Base-by-base conservation (phyloP, 2,888 invertebrate species). In the Xiphydria camelus region DNA sequence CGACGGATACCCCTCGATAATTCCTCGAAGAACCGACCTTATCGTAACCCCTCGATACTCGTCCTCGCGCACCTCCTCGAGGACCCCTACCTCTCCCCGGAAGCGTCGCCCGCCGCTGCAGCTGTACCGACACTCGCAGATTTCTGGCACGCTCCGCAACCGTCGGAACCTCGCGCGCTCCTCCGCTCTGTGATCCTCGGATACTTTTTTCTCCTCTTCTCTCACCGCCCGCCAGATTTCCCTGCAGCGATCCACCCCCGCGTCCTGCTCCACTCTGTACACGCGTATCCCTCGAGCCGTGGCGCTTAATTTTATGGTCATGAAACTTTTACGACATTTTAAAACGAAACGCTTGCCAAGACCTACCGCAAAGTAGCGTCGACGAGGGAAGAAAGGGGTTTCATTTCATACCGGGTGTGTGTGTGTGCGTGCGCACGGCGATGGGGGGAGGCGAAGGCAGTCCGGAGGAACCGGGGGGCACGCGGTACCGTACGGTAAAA, bases 401-500 rank as follows among this genome's bases (percentile, higher is more conserved):
- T 29, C 45, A 15, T 40, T 37, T 15, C 43, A 12, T 12, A 39
- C 7, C n/a, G 38, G 19, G 9, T 35, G 10, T 14, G n/a, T n/a
- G n/a, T n/a, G n/a, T n/a, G n/a, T 26, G 10, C 26, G 14, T 26
- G 10, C 26, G 6, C 10, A 26, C 10, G 26, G 6, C 26, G 26
- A 9, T 14, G 10, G 7, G 2, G 26, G 14, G 6, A 14, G 14
- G 10, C 26, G 6, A 26, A 6, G 12, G 26, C 5, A 10, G 26
- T 10, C 10, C 14, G 5, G 4, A 26, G 18, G 9, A 20, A 4
- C 6, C 5, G 23, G 37, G 37, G 45, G 51, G 49, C 53, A 55
- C 52, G 49, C 51, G 54, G 52, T 53, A 59, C 51, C 53, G 52
- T 53, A 59, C 58, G 57, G 49, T 64, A 61, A 70, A 68, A 73